Evolutionary conservation across 2,113 vertebrate species (phyloP).

Genomic region (Morone chrysops): DNA sequence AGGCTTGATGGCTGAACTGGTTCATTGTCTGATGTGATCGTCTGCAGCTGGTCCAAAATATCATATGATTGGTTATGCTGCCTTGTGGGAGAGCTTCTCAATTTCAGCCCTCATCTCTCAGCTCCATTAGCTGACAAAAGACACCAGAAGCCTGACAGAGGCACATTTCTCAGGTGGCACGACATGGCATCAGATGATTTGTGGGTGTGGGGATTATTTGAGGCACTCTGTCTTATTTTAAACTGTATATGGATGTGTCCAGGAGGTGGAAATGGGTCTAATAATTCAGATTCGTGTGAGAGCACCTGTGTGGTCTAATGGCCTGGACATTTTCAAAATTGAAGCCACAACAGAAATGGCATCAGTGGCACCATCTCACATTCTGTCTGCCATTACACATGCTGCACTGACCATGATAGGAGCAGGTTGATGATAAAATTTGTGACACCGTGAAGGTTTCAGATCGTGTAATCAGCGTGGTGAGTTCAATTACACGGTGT

Average conservation of each 20-base stretch:
- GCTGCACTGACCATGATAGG: conserved; percentile 19
- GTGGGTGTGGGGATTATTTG: conserved; percentile 13
- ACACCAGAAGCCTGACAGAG: conserved; percentile 12
- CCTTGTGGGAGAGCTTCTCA: conserved; percentile 48
- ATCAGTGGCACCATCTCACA: not conserved
- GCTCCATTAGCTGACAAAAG: conserved; percentile 57
- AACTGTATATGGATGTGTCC: conserved; percentile 10
- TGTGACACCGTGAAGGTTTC: conserved; percentile 1
- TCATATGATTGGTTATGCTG: conserved; percentile 22
- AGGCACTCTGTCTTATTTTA: conserved; percentile 36
- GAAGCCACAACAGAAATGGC: conserved; percentile 18
- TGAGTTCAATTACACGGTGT: conserved; percentile 21
- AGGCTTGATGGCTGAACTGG: not conserved
- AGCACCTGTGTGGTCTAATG: conserved; percentile 37
- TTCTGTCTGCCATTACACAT: conserved; percentile 19
- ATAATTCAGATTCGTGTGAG: conserved; percentile 40
- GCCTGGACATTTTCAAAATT: conserved; percentile 44
- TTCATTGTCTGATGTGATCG: conserved; percentile 8
- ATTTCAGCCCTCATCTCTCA: conserved; percentile 39
- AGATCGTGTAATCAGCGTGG: conserved; percentile 6
- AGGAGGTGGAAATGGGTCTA: not conserved
- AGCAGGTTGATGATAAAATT: not conserved
- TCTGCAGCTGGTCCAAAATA: conserved; percentile 29
- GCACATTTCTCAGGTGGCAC: conserved; percentile 39
- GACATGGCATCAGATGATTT: conserved; percentile 27